phyloP scores from a whole-genome alignment of 1,140 invertebrate species.

The Dendrolimus punctatus region DNA sequence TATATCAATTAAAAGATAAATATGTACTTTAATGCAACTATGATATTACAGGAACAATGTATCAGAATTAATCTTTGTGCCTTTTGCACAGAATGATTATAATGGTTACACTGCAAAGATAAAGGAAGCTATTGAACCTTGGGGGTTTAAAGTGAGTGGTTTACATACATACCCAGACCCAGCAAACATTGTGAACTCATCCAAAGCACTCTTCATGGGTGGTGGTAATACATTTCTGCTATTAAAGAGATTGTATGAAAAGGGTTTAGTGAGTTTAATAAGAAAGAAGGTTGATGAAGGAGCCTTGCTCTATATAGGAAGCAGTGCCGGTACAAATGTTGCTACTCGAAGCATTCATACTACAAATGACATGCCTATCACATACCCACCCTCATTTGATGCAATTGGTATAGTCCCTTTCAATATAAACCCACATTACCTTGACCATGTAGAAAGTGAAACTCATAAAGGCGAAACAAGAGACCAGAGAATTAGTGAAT shows the following conservation, averaged over 20 bases:
- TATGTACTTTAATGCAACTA: background rate
- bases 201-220: conserved; percentile 84
- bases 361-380: conserved; percentile 91
- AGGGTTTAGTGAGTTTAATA: conserved; percentile 78
- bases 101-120: conserved; percentile 79
- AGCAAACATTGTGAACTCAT: conserved; percentile 72
- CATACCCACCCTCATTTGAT: conserved; percentile 82
- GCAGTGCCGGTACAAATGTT: conserved; percentile 88
- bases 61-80: conserved; percentile 80
- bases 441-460: conserved; percentile 75
- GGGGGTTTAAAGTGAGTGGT: conserved; percentile 78
- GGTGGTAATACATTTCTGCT: conserved; percentile 86
- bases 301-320: conserved; percentile 83
- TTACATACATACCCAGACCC: conserved; percentile 76
- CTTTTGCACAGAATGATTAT: conserved; percentile 80
- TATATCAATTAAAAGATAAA: conserved; percentile 5
- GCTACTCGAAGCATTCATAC: conserved; percentile 84
- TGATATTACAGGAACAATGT: conserved; percentile 74
- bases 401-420: conserved; percentile 84
- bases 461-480: conserved; percentile 85
- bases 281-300: conserved; percentile 75
- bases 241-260: conserved; percentile 80
- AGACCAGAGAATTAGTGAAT: conserved; percentile 80
- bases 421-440: conserved; percentile 90
- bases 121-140: conserved; percentile 73